phyloP scores from a whole-genome alignment of 2,113 vertebrate species.

The Aviceda subcristata region DNA sequence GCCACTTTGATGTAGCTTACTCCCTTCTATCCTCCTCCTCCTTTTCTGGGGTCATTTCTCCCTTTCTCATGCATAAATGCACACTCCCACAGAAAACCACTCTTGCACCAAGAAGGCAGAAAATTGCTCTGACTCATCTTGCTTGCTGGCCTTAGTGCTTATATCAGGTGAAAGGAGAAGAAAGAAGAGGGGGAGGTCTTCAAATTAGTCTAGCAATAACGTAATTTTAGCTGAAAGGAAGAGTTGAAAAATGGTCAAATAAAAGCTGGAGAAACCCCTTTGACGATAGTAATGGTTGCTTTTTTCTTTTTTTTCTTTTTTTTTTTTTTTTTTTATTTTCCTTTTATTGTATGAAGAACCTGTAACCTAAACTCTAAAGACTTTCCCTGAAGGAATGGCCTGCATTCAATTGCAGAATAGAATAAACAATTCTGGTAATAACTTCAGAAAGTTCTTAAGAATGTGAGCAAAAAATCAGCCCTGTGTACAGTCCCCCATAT shows the following conservation, averaged over 20 bases:
- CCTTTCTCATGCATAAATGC: not conserved
- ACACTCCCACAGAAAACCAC: not conserved
- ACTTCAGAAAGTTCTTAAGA: not conserved
- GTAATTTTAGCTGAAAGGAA: not conserved
- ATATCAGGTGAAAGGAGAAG: not conserved
- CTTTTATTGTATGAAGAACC: not conserved
- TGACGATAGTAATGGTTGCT: not conserved
- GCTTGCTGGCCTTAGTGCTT: not conserved
- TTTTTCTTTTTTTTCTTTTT: too few species aligned
- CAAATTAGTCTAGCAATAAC: not conserved
- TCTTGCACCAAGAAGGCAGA: not conserved
- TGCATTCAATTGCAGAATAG: not conserved
- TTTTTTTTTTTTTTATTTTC: not conserved
- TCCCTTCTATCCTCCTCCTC: not conserved
- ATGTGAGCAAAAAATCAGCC: not conserved
- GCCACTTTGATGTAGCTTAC: not conserved
- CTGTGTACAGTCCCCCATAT: fast-evolving
- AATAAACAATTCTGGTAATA: not conserved
- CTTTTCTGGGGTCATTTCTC: not conserved
- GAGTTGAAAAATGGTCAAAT: not conserved
- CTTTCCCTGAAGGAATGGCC: not conserved
- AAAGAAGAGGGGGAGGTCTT: not conserved
- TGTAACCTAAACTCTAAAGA: not conserved
- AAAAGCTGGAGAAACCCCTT: not conserved
- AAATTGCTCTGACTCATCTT: conserved; percentile 2